Percentiles rank a stretch among this genome's conserved stretches.
Conservation (phyloP, 2,113 vertebrate genomes). For the rabbit (Oryctolagus cuniculus) region DNA sequence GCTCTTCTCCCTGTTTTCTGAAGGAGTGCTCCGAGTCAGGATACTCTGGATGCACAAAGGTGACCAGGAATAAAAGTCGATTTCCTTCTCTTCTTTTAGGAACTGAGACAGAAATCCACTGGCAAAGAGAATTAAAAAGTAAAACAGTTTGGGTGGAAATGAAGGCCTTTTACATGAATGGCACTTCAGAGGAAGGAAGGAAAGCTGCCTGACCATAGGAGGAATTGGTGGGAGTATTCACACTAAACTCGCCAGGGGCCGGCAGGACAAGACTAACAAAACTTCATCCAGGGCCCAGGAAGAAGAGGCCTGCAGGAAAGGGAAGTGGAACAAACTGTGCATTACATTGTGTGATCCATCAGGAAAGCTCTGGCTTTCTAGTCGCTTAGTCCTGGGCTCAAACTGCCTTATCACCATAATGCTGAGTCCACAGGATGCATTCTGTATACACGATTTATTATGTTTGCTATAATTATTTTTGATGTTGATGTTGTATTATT, state of each 20-base stretch:
- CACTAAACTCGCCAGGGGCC: neutral
- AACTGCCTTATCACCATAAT: neutral
- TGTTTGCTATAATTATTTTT: neutral
- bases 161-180: neutral
- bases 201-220: neutral
- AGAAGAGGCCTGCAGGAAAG: neutral
- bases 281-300: neutral
- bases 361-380: neutral
- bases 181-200: neutral
- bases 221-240: neutral
- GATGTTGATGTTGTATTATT: neutral
- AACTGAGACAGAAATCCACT: neutral
- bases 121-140: neutral
- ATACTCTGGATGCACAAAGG: neutral
- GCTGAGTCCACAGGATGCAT: neutral
- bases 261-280: neutral
- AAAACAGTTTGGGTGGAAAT: neutral
- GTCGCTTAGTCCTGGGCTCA: neutral
- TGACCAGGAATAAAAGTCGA: neutral
- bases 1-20: neutral
- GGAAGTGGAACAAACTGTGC: neutral
- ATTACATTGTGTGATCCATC: too few species aligned
- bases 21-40: neutral
- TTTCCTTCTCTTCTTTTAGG: constrained; percentile 32
- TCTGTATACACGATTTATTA: neutral